Evolutionary conservation across 2,113 vertebrate species (phyloP).

Genomic region (Burhinus oedicnemus): DNA sequence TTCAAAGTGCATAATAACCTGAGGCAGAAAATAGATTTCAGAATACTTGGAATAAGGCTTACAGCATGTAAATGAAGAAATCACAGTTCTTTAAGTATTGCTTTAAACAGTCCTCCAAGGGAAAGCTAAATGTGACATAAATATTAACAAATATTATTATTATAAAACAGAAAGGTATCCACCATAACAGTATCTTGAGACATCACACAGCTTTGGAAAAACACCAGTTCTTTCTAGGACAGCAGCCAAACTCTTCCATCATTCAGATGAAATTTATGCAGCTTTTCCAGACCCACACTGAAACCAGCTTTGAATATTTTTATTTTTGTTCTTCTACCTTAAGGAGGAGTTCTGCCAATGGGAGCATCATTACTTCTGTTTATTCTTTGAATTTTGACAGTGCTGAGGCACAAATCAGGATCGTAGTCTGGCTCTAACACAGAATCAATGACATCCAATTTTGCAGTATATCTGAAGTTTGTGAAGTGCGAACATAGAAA

Average conservation of each 20-base stretch:
- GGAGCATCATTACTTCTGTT: background rate
- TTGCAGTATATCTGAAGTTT: background rate
- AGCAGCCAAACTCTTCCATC: slow-evolving; percentile 1
- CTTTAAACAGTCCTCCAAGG: background rate
- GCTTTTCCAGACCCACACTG: background rate
- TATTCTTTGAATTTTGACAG: background rate
- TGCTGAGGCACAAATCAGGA: background rate
- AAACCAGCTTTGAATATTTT: background rate
- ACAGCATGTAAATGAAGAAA: background rate
- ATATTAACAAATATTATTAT: slow-evolving; percentile 7
- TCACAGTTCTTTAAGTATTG: background rate
- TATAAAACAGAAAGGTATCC: background rate
- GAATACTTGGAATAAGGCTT: background rate
- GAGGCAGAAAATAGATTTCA: background rate
- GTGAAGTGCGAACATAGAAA: background rate
- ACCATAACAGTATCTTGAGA: background rate
- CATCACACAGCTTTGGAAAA: slow-evolving; percentile 16
- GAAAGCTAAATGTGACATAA: background rate
- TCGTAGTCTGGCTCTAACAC: background rate
- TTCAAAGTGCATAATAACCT: background rate
- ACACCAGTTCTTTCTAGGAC: background rate
- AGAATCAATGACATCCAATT: background rate
- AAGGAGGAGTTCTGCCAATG: background rate
- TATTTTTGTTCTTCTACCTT: background rate
- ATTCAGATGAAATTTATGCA: background rate